Conservation (phyloP, 2,888 invertebrate species). For the Drosophila engyochracea region DNA sequence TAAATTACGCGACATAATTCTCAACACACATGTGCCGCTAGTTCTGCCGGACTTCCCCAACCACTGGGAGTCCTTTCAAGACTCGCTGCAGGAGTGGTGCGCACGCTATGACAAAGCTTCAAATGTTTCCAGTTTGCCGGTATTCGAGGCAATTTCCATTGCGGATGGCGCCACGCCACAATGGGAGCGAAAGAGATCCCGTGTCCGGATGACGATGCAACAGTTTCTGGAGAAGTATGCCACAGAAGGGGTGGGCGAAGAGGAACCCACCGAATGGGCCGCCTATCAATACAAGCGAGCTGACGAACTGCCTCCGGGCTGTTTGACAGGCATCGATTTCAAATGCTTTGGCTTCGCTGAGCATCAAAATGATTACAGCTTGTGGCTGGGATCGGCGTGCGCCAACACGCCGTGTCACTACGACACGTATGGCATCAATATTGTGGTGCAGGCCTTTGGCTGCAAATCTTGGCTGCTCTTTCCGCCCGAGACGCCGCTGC, state of each 20-base stretch:
- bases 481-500: slow-evolving; percentile 91
- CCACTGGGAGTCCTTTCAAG: slow-evolving; percentile 81
- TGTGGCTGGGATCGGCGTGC: slow-evolving; percentile 95
- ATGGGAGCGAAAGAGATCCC: slow-evolving; percentile 92
- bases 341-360: slow-evolving; percentile 90
- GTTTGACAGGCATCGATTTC: slow-evolving; percentile 87
- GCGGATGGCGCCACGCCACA: slow-evolving; percentile 87
- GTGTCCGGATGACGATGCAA: slow-evolving; percentile 87
- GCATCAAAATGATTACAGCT: slow-evolving; percentile 90
- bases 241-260: background rate
- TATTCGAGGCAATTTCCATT: slow-evolving; percentile 76
- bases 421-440: slow-evolving; percentile 97
- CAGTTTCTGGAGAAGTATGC: slow-evolving; percentile 87
- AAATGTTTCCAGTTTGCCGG: slow-evolving; percentile 5
- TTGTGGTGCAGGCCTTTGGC: slow-evolving; percentile 95
- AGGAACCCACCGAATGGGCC: slow-evolving; percentile 71
- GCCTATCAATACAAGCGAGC: slow-evolving; percentile 81
- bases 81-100: slow-evolving; percentile 79
- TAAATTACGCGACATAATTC: slow-evolving; percentile 76
- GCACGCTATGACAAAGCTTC: slow-evolving; percentile 57
- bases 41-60: slow-evolving; percentile 74
- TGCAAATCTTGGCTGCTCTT: slow-evolving; percentile 97
- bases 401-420: slow-evolving; percentile 97
- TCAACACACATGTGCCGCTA: slow-evolving; percentile 82
- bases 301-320: slow-evolving; percentile 69